These are phyloP conservation scores for Argyresthia goedartella DNA, from an alignment of 2,888 invertebrate genomes.

Conservation along the genomic window DNA sequence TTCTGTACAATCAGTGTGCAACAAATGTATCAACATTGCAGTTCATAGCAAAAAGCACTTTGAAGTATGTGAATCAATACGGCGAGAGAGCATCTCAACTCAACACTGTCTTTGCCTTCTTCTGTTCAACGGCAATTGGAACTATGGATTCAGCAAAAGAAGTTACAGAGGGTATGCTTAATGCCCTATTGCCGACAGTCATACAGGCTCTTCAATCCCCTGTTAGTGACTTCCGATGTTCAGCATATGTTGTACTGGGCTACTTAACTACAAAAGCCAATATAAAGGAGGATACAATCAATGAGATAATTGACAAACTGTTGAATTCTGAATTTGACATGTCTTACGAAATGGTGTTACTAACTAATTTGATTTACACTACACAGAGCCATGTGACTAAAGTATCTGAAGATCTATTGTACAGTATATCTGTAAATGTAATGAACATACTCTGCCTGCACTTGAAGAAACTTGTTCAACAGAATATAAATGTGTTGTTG, in stretches of 20 bases:
- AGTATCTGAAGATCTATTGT: conserved; percentile 65
- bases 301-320: conserved; percentile 67
- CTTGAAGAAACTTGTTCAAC: conserved; percentile 65
- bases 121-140: conserved; percentile 81
- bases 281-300: conserved; percentile 73
- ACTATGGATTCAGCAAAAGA: conserved; percentile 70
- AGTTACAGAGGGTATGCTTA: conserved; percentile 75
- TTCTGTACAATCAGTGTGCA: conserved; percentile 80
- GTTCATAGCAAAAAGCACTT: conserved; percentile 36
- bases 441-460: conserved; percentile 44
- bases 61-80: conserved; percentile 69
- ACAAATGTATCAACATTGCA: conserved; percentile 46
- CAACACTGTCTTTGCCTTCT: conserved; percentile 84
- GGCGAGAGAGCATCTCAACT: conserved; percentile 71
- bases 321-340: conserved; percentile 45
- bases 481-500: conserved; percentile 66
- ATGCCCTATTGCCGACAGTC: conserved; percentile 78
- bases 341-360: conserved; percentile 71
- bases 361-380: conserved; percentile 79
- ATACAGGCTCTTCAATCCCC: conserved; percentile 77
- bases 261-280: conserved; percentile 76
- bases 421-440: conserved; percentile 46
- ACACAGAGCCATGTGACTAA: conserved; percentile 65
- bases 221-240: conserved; percentile 78
- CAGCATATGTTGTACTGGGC: conserved; percentile 80